A percentile compares a stretch with the other conserved stretches of the same genome.
phyloP scores from a whole-genome alignment of 2,113 vertebrate species.

The Calidris pygmaea region DNA sequence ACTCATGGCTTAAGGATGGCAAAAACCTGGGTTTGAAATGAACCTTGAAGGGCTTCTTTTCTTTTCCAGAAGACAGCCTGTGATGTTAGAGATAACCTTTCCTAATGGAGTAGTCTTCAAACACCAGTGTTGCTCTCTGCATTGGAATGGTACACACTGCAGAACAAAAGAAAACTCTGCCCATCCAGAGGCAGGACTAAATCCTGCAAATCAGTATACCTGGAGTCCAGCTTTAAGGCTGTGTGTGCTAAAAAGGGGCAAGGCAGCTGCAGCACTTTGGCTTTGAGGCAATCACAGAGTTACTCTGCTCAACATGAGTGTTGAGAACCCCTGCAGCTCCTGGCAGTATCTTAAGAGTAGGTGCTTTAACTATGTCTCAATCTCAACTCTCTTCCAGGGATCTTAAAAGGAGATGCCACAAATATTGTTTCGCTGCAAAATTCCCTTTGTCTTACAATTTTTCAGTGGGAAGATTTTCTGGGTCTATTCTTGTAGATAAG shows the following conservation, averaged over 20 bases:
- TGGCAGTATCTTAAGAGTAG: neutral
- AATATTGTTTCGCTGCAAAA: neutral
- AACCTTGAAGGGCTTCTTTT: neutral
- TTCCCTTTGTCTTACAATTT: neutral
- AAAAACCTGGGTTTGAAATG: neutral
- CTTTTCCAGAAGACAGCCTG: neutral
- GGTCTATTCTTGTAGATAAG: neutral
- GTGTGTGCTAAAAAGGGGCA: neutral
- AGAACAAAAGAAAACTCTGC: neutral
- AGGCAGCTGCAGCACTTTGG: neutral
- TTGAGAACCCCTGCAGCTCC: neutral
- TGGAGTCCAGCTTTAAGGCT: neutral
- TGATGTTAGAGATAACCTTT: neutral
- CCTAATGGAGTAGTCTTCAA: neutral
- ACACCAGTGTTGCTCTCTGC: neutral
- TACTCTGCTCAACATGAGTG: neutral
- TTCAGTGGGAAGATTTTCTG: neutral
- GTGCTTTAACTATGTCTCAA: neutral
- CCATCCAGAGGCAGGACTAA: neutral
- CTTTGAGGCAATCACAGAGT: neutral
- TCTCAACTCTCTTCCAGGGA: neutral
- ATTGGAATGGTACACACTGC: neutral
- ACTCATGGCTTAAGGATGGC: too few relatives aligned
- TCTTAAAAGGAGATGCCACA: neutral
- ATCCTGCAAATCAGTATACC: neutral